Base-by-base conservation (phyloP, 2,888 invertebrate genomes). In the Pristionchus japonicus region DNA sequence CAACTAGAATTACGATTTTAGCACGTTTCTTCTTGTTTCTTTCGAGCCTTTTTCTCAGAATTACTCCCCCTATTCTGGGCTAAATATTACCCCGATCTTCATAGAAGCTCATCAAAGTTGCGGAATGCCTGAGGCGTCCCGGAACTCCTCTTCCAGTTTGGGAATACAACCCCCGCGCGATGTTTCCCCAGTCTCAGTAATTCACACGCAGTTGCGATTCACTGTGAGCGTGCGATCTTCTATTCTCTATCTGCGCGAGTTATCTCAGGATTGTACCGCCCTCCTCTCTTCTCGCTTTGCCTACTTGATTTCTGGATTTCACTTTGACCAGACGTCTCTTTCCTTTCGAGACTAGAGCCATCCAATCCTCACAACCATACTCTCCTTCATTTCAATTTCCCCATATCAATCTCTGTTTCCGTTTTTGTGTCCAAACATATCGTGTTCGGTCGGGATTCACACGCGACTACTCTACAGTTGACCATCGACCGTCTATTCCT, bases 1-100 rank as follows among this genome's bases (percentile, higher is more conserved):
- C 98, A 94, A 96, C 96, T 87, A 97, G 0, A 82, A 82, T 17
- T 82, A 23, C 27, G 17, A 70, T 17, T 74, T 7, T 96, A 20
- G 34, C 31, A n/a, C 67, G 34, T 34, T 2, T 0, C 20, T 2
- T 17, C 3, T 31, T 40, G 77, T 15, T 31, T 17, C 13, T 17
- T 40, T 0, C 17, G 37, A 34, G 34, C 37, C 15, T 40, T n/a
- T 34, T 77, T 77, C 34, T 40, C 74, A 40, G 0, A 40, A 40
- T 77, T 20, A 43, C 43, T 43, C 6, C 43, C 43, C 52, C 52
- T 3, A 20, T 20, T 57, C 7, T 13, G 20, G 70, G 34, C 4
- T 70, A 70, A 3, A 20, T 70, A 37, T 70, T 37, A 15, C 70
- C 31, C 31, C 9, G 37, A 34, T 70, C 70, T 37, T 70, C 23